Base-by-base conservation (phyloP, 2,888 invertebrate species). In the Macrostomum cliftonense region DNA sequence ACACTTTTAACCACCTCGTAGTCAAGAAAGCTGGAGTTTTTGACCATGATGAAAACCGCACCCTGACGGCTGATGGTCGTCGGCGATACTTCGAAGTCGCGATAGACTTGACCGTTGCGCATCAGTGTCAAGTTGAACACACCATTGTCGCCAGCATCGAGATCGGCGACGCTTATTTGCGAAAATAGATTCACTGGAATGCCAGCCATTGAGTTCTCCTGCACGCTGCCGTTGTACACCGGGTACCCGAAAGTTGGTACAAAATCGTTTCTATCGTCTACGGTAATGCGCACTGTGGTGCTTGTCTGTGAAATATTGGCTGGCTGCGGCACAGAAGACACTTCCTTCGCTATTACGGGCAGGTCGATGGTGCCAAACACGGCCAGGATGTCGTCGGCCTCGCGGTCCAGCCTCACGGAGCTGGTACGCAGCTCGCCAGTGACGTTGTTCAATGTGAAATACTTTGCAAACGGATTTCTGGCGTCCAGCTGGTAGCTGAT, bases 41-140 rank as follows among this genome's bases (percentile, higher is more conserved):
- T 83, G 0, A 89, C 86, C 57, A 85, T 75, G 53, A 89, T 80
- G 54, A 85, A 74, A 67, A 88, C 87, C 1, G 83, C 81, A 0
- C 86, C 87, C 69, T 88, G 87, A 64, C 88, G 88, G 47, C 86
- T 82, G 1, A 83, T 86, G 65, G 81, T 77, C 28, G 78, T 78
- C 1, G 88, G 88, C 1, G 83, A 82, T 9, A 89, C 80, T 61
- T 87, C 87, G 63, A 89, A 88, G 1, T 83, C 77, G 2, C 5
- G 5, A 57, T 78, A 28, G 4, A 9, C 9, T 28, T 9, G 28
- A 28, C 28, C 28, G 28, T 79, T 78, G 5, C 9, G 4, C 28
- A 4, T 7, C 46, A 87, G 73, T 58, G 78, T 82, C 56, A 89
- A 72, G 51, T 78, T 78, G 68, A 89, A 89, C 7, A 87, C 88